A percentile compares a stretch with the other conserved stretches of the same genome.
Conservation (phyloP, 2,888 invertebrate species). For the Stenoptilia bipunctidactyla region DNA sequence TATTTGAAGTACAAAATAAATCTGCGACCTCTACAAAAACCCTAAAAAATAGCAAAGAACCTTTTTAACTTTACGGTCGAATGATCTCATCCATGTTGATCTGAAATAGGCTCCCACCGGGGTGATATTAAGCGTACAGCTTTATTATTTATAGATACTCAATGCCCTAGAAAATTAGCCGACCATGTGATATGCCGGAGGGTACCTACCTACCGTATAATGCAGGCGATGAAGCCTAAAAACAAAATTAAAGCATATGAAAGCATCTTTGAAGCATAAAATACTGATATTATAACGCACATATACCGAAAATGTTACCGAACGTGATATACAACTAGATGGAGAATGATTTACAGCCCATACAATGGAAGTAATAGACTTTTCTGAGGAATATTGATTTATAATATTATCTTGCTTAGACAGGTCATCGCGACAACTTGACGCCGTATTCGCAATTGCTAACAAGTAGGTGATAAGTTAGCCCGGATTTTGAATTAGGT, state of each 20-base stretch:
- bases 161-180: slow-evolving; percentile 59
- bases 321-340: no score
- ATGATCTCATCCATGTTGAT: no score
- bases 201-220: slow-evolving; percentile 46
- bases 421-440: slow-evolving; percentile 23
- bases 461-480: no score
- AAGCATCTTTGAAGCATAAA: not conserved
- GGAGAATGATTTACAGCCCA: not conserved
- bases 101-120: not conserved
- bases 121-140: slow-evolving; percentile 49
- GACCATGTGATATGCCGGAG: slow-evolving; percentile 51
- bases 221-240: slow-evolving; percentile 44
- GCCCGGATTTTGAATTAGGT: no score
- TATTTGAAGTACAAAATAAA: no score
- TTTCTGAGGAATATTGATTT: slow-evolving; percentile 29
- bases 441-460: no score
- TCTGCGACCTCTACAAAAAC: no score
- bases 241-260: slow-evolving; percentile 15
- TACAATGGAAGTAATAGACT: not conserved
- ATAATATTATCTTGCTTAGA: slow-evolving; percentile 24
- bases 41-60: no score
- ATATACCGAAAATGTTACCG: not conserved
- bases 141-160: slow-evolving; percentile 57
- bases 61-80: no score
- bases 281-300: not conserved